A percentile compares a stretch with the other conserved stretches of the same genome.
phyloP scores from a whole-genome alignment of 2,797 vertebrate species.

The Salarias fasciatus region DNA sequence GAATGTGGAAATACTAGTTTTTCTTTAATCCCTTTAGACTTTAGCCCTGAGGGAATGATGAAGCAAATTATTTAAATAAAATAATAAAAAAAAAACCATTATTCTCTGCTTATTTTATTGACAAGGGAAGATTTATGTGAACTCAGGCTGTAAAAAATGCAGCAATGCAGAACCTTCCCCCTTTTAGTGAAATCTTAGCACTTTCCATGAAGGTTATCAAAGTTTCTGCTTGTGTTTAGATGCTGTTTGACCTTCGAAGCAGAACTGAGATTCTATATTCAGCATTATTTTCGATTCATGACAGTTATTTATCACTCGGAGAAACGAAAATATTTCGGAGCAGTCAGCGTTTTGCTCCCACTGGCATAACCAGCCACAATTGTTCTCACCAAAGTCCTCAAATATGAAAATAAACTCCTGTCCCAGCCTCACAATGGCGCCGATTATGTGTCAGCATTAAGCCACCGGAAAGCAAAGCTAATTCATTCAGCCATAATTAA shows the following conservation, averaged over 20 bases:
- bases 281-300: conserved; percentile 53
- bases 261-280: conserved; percentile 72
- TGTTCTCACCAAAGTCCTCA: conserved; percentile 1
- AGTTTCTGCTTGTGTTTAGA: conserved; percentile 13
- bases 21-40: too few relatives aligned
- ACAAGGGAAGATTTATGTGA: too few relatives aligned
- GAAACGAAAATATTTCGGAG: conserved; percentile 11
- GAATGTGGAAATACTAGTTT: too few relatives aligned
- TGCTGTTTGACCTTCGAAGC: conserved; percentile 39
- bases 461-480: conserved; percentile 41
- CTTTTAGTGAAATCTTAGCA: background rate
- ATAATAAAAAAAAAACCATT: too few relatives aligned
- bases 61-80: too few relatives aligned
- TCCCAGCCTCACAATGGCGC: conserved; percentile 36
- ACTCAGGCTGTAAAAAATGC: too few relatives aligned
- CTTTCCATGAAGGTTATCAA: conserved; percentile 18
- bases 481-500: conserved; percentile 37
- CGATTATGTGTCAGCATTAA: conserved; percentile 25
- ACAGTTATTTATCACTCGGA: conserved; percentile 10
- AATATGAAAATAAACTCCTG: conserved; percentile 17
- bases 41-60: too few relatives aligned
- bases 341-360: too few relatives aligned
- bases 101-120: too few relatives aligned
- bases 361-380: background rate
- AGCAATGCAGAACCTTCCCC: background rate